phyloP scores from a whole-genome alignment of 2,113 vertebrate genomes.

The Ageneiosus marmoratus region DNA sequence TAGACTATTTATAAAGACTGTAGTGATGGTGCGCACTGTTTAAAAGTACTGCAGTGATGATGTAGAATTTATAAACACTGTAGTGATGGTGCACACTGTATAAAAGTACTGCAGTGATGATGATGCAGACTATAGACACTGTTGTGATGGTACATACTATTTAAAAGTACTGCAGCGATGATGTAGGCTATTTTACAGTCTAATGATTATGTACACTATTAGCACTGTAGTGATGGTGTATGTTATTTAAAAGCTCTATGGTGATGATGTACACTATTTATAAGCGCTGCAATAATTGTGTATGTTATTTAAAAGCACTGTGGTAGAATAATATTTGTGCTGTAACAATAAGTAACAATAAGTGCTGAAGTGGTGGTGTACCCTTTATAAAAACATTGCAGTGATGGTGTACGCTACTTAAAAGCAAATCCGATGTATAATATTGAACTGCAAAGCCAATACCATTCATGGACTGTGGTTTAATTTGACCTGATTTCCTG shows the following conservation, averaged over 20 bases:
- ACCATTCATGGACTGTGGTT: conserved; percentile 4
- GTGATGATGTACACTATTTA: neutral
- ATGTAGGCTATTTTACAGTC: no score
- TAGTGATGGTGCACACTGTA: no score
- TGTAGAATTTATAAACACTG: neutral
- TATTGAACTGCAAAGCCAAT: neutral
- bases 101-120: no score
- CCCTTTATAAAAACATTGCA: neutral
- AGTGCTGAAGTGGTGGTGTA: neutral
- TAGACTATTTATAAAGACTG: no score
- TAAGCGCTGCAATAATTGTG: neutral
- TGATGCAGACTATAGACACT: no score
- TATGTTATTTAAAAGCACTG: neutral
- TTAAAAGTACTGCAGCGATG: no score
- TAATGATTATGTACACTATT: no score
- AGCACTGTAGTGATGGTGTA: neutral
- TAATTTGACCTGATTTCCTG: conserved; percentile 1
- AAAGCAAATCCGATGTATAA: conserved; percentile 1
- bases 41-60: neutral
- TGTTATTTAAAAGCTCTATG: neutral
- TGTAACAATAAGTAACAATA: no score
- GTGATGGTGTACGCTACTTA: neutral
- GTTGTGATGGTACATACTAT: no score
- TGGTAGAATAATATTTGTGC: neutral
- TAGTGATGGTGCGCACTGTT: neutral